Conservation (phyloP, 2,888 invertebrate species). For the Caenorhabditis auriculariae region DNA sequence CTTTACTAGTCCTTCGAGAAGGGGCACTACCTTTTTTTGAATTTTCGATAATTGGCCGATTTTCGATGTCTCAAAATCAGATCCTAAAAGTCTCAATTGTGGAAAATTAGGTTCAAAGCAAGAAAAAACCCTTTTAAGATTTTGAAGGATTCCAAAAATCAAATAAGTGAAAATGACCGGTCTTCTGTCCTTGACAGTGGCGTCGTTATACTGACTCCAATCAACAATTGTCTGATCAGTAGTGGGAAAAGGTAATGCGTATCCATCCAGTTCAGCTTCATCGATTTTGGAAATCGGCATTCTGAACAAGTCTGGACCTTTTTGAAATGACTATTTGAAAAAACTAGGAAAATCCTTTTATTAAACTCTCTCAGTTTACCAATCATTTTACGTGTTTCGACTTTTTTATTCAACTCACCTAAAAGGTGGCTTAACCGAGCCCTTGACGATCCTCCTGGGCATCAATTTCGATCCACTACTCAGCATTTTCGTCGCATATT, state of each 20-base stretch:
- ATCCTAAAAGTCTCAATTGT: too few species aligned
- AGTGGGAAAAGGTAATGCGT: slow-evolving; percentile 76
- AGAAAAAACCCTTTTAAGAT: too few species aligned
- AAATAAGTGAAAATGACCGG: too few species aligned
- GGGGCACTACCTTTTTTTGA: too few species aligned
- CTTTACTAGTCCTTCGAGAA: too few species aligned
- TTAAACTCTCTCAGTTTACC: not conserved
- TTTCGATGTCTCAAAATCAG: too few species aligned
- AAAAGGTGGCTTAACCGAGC: slow-evolving; percentile 33
- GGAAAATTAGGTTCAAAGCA: too few species aligned
- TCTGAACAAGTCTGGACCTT: slow-evolving; percentile 12
- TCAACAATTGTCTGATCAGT: slow-evolving; percentile 67
- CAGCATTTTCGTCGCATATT: slow-evolving; percentile 53
- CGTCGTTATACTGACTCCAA: slow-evolving; percentile 78
- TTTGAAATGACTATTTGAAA: not conserved
- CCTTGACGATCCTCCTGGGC: slow-evolving; percentile 45
- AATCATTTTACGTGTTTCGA: not conserved
- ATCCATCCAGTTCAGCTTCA: slow-evolving; percentile 64
- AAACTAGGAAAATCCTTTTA: not conserved
- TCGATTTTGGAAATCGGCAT: slow-evolving; percentile 52
- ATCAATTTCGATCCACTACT: slow-evolving; percentile 49
- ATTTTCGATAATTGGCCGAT: too few species aligned
- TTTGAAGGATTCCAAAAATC: too few species aligned
- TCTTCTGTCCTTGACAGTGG: slow-evolving; percentile 73
- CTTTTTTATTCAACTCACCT: slow-evolving; percentile 7